Base-by-base conservation (phyloP, 2,888 invertebrate genomes). In the Mamestra brassicae region DNA sequence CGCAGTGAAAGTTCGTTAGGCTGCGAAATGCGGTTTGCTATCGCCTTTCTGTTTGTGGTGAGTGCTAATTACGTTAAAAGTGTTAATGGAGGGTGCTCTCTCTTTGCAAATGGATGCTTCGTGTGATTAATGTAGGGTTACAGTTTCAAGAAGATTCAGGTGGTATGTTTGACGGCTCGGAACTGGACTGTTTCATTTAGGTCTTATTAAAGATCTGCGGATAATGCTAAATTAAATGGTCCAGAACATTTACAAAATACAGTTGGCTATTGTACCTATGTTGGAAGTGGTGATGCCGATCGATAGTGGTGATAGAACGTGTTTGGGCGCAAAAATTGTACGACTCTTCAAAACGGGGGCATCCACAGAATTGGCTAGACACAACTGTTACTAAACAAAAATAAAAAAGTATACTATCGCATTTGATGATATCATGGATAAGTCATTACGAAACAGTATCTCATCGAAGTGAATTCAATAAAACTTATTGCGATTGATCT, bases 11-110 rank as follows among this genome's bases (percentile, higher is more conserved):
- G 96, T 96, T 93, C 93, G 93, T 92, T 95, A 95, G 93, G 89
- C 90, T 89, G 91, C 92, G 95, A 94, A 94, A 95, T 95, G 95
- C 94, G 94, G 93, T 91, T 94, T 92, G 94, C 95, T 92, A 94
- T 95, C 94, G 94, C 93, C 93, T 94, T 95, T 93, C 93, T 96
- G 94, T 94, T 96, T 95, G 95, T 96, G 96, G 96, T 96, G 96
- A 96, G 96, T 96, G 95, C 90, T 92, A 92, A 94, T 93, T 93
- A 92, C 91, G 92, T 90, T 91, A 91, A 91, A 94, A 93, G 93
- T 94, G 94, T 89, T 92, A 91, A 91, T 89, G 87, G 88, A 90
- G 91, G 92, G 91, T 92, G 93, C 89, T 91, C 90, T 90, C 89
- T 91, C 88, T 88, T 89, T 85, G 85, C 84, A 84, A 83, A 84